Evolutionary conservation across 2,797 vertebrate species (phyloP), one percentile per base, ranked within the genome.

Genomic region (Amphiprion clarkii): DNA sequence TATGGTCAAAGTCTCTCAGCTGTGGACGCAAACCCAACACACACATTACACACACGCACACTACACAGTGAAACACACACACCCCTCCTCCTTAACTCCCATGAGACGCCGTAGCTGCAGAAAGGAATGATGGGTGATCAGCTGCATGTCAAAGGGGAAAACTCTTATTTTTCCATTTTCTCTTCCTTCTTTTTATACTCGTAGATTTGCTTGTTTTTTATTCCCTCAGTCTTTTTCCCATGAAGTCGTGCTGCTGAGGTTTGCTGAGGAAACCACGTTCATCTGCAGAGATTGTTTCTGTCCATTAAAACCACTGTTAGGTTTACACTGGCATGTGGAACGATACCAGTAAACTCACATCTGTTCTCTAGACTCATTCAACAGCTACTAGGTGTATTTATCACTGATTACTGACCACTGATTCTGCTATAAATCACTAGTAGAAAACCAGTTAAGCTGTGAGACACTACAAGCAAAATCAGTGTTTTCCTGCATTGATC

Each of bases 1-100:
- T 88, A 94, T 94, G 92, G 93, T 90, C 89, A 93, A 85, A 92
- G 87, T 87, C 71, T 90, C 79, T 89, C 80, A 88, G 87, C 88
- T 88, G 90, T 89, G 89, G 83, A 90, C 82, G 76, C 75, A 76
- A 58, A 72, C 62, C 46, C 36, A 80, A 65, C 79, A 68, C 46
- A 78, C 60, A 42, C 49, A 16, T 14, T 6, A 13, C 52, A 14
- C 25, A 42, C 48, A 21, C 48, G 7, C 48, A 49, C 48, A 21
- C 8, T 23, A 23, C 23, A 14, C 25, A 5, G 21, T 27, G 13
- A 42, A 42, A 42, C 48, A 21, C 48, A 19, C 48, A 49, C 48
- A 21, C 8, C 21, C 48, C 19, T 65, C 56, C 58, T 62, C 58
- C 44, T 58, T 16, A 8, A 58, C 76, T 88, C 82, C 85, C 83